Percentiles rank a stretch among this genome's conserved stretches.
phyloP scores from a whole-genome alignment of 2,888 invertebrate genomes.

The Hypena proboscidalis region DNA sequence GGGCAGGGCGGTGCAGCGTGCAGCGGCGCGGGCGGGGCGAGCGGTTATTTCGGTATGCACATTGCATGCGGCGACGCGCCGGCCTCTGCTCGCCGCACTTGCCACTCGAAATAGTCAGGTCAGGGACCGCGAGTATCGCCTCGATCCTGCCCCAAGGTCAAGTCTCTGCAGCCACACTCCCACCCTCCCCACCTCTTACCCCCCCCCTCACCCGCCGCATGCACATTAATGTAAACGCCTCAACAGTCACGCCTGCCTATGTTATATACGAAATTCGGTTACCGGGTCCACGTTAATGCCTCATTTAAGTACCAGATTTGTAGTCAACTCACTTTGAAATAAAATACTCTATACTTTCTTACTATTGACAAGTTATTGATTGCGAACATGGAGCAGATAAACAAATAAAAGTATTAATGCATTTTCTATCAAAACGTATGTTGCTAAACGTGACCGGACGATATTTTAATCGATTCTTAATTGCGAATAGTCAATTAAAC shows the following conservation, averaged over 20 bases:
- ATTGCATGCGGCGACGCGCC: constrained; percentile 71
- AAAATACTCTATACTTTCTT: neutral
- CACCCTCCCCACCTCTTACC: constrained; percentile 49
- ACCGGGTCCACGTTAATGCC: constrained; percentile 38
- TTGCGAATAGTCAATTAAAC: constrained; percentile 77
- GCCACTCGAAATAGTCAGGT: constrained; percentile 85
- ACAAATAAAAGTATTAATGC: constrained; percentile 32
- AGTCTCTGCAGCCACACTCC: constrained; percentile 68
- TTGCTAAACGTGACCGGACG: constrained; percentile 75
- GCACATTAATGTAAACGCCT: constrained; percentile 60
- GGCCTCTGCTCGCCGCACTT: constrained; percentile 74
- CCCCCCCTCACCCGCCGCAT: constrained; percentile 44
- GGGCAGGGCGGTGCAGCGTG: constrained; percentile 47
- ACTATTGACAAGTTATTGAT: constrained; percentile 10
- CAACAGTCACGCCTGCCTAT: constrained; percentile 56
- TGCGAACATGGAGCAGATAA: constrained; percentile 43
- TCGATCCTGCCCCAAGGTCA: constrained; percentile 85
- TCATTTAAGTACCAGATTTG: constrained; percentile 13
- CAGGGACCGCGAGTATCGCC: constrained; percentile 82
- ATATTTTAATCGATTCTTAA: constrained; percentile 80
- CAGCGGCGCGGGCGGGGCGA: constrained; percentile 62
- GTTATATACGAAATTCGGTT: constrained; percentile 40
- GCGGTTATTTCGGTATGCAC: constrained; percentile 85
- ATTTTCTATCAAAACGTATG: constrained; percentile 60
- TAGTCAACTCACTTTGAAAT: neutral